A percentile compares a stretch with the other conserved stretches of the same genome.
Conservation (phyloP, 2,888 invertebrate genomes). For the Ferdinandea cuprea region DNA sequence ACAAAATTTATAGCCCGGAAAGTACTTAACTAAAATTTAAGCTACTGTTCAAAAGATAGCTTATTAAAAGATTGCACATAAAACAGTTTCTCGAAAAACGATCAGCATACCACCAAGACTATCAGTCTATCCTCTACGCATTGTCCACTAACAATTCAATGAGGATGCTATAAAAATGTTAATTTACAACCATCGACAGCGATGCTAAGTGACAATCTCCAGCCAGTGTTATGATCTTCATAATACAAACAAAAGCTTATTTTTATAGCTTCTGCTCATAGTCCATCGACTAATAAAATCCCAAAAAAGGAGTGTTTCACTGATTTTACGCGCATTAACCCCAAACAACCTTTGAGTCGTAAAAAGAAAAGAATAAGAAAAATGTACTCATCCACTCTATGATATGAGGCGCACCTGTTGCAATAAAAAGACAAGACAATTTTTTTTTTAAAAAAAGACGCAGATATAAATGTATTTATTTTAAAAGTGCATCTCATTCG, state of each 20-base stretch:
- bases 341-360: slow-evolving; percentile 27
- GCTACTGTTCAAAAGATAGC: slow-evolving; percentile 15
- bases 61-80: background rate
- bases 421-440: slow-evolving; percentile 28
- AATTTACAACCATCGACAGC: slow-evolving; percentile 20
- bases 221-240: slow-evolving; percentile 1
- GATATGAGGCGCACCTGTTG: slow-evolving; percentile 51
- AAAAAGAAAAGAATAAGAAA: slow-evolving; percentile 22
- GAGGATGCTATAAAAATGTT: slow-evolving; percentile 16
- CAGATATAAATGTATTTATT: background rate
- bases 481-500: slow-evolving; percentile 15
- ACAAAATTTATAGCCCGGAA: background rate
- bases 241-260: slow-evolving; percentile 34
- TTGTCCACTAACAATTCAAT: slow-evolving; percentile 9
- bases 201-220: slow-evolving; percentile 4
- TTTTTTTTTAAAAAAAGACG: no score
- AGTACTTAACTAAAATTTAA: background rate
- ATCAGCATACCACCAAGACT: no score
- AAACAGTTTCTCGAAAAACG: background rate
- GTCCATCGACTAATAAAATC: slow-evolving; percentile 30
- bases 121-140: background rate
- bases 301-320: slow-evolving; percentile 49
- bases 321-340: slow-evolving; percentile 52
- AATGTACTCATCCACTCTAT: slow-evolving; percentile 16
- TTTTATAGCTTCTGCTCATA: slow-evolving; percentile 29